Base-by-base conservation (phyloP, 2,113 vertebrate genomes). In the Todiramphus chloris region DNA sequence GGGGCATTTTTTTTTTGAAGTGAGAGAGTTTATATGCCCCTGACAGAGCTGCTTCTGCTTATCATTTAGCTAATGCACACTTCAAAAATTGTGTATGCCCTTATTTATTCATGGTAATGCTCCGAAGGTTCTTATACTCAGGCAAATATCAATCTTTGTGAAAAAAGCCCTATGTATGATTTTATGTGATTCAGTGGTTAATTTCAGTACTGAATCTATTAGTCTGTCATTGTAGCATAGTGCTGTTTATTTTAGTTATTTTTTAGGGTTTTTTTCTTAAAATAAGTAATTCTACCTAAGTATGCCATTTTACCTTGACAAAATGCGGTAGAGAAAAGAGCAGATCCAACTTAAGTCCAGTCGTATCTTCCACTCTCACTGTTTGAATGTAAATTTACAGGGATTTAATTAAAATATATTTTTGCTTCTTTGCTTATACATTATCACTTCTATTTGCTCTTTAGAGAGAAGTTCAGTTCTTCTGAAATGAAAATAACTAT, bases 131-230 rank as follows among this genome's bases (percentile, higher is more conserved):
- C 17, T 85, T 55, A 27, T 39, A 63, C 16, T 39, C 31, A 55
- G n/a, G 24, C 67, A 66, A 81, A n/a, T 30, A 66, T 6, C 16
- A 59, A 53, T 46, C 11, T 89, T 70, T 87, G 30, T 59, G 2
- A 44, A 74, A 46, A 76, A 48, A 19, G 1, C 39, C 7, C 6
- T 66, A 53, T 80, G 24, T 77, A 80, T 31, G 31, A 79, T 89
- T 97, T 96, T 91, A 63, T 87, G 82, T 63, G 92, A 85, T 86
- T 96, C 66, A 79, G 39, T 83, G 37, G 63, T 94, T 78, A 75
- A 68, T 91, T 94, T 91, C 78, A 77, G 76, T 46, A 59, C n/a
- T 60, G n/a, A 69, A 72, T 31, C 18, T 63, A 44, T 80, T 87
- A 80, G 64, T 80, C 9, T 44, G 13, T 68, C 70, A 58, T 73